A percentile compares a stretch with the other conserved stretches of the same genome.
These are phyloP conservation scores for Callopanchax toddi DNA, from an alignment of 2,113 vertebrate species.

Conservation along the genomic window DNA sequence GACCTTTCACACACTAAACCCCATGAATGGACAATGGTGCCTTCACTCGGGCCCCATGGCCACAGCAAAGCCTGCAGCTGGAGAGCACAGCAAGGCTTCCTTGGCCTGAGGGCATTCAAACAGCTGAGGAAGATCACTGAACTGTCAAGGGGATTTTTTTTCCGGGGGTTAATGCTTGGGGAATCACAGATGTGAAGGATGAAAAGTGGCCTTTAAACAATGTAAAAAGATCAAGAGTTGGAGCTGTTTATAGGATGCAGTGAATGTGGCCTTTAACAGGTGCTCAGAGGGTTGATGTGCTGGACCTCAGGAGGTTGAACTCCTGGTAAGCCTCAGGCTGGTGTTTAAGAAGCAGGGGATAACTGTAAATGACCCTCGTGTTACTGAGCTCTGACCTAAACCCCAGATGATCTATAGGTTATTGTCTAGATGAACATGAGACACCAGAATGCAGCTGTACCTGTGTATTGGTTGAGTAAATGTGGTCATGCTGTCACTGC, in stretches of 20 bases:
- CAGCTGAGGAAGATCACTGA: slow-evolving; percentile 78
- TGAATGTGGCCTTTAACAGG: slow-evolving; percentile 68
- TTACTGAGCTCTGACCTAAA: no score
- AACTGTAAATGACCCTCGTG: slow-evolving; percentile 25
- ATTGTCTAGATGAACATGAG: no score
- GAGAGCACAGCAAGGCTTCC: slow-evolving; percentile 65
- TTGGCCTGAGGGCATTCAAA: slow-evolving; percentile 69
- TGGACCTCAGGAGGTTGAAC: slow-evolving; percentile 46
- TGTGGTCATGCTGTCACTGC: no score
- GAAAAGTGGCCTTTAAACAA: slow-evolving; percentile 50
- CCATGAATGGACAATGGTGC: slow-evolving; percentile 80
- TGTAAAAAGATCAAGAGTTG: slow-evolving; percentile 49
- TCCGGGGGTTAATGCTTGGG: slow-evolving; percentile 38
- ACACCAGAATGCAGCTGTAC: no score
- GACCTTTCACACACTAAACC: slow-evolving; percentile 81
- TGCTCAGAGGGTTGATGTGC: slow-evolving; percentile 55
- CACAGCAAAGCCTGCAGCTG: slow-evolving; percentile 77
- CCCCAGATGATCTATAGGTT: no score
- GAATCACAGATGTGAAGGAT: slow-evolving; percentile 72
- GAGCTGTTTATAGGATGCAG: slow-evolving; percentile 64
- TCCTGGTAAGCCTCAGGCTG: slow-evolving; percentile 48
- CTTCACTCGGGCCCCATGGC: slow-evolving; percentile 74
- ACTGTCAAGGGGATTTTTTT: slow-evolving; percentile 69
- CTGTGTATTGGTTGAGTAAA: no score
- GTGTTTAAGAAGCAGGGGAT: slow-evolving; percentile 64